Base-by-base conservation (phyloP, 2,797 vertebrate genomes). In the Octomys mimax region DNA sequence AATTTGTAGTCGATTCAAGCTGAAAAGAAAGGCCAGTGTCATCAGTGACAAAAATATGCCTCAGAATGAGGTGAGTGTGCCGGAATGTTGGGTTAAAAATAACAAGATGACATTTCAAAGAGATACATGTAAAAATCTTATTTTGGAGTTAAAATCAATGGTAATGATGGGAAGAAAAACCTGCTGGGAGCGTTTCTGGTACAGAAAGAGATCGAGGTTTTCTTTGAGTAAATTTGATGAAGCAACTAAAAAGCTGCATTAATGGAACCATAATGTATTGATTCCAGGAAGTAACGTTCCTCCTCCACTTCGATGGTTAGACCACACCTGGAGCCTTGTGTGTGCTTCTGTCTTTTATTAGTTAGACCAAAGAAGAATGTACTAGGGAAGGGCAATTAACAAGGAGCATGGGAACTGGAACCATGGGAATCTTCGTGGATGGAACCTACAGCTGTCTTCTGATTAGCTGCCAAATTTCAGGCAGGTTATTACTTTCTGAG, bases 81-180 rank as follows among this genome's bases (percentile, higher is more conserved):
- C 57, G 83, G 95, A 89, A 91, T 87, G 28, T 84, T 94, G 68
- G 88, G 46, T 88, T 95, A 91, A 97, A 95, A 95, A 94, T 94
- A 95, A 94, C 66, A 84, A 89, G 91, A 84, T 94, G 95, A 94
- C 71, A 81, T 96, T 97, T 94, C 83, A 81, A 94, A 91, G 91
- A 89, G 92, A 91, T 91, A 91, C 62, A 95, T 93, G 49, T 82
- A 75, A 97, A 97, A 95, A 66, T 95, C 95, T 92, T 89, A 87
- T 92, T 96, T 96, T 85, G 42, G 59, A 92, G 81, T 88, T 88
- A 52, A 68, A 94, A 77, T 93, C 90, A 71, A 61, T 94, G 83
- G 36, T 57, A 71, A 94, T 95, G 95, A 96, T 86, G 66, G 42
- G 93, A 85, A 52, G 1, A 31, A 59, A 49, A 86, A 59, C 2